Evolutionary conservation across 2,113 vertebrate genomes (phyloP).

Genomic region (Microcebus jonahi): DNA sequence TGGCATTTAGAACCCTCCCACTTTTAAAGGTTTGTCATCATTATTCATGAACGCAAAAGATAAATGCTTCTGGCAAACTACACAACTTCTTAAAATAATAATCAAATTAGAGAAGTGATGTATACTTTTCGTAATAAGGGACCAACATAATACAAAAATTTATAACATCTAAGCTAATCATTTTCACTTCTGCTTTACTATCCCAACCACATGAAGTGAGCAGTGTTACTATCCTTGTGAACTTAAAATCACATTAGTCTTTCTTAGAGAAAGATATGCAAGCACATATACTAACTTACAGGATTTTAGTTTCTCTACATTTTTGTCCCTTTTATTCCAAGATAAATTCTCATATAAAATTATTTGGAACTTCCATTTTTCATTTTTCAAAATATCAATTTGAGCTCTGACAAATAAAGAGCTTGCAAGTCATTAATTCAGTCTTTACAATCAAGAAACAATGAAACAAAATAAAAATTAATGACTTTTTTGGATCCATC

Average conservation of each 20-base stretch:
- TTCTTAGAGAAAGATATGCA: background rate
- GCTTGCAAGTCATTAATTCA: background rate
- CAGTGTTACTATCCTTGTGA: background rate
- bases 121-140: background rate
- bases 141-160: background rate
- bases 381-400: background rate
- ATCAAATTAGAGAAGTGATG: background rate
- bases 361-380: background rate
- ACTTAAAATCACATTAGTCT: background rate
- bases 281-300: background rate
- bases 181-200: background rate
- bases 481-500: background rate
- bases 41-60: slow-evolving; percentile 52
- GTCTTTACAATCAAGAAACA: background rate
- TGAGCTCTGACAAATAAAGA: background rate
- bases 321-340: background rate
- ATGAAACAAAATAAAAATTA: background rate
- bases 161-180: background rate
- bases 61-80: slow-evolving; percentile 35
- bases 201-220: background rate
- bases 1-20: slow-evolving; percentile 26
- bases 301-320: background rate
- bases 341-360: background rate
- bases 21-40: slow-evolving; percentile 50
- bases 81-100: background rate